Base-by-base conservation (phyloP, 53 echinoderm and acorn worm genomes). In the Patiria pectinifera region DNA sequence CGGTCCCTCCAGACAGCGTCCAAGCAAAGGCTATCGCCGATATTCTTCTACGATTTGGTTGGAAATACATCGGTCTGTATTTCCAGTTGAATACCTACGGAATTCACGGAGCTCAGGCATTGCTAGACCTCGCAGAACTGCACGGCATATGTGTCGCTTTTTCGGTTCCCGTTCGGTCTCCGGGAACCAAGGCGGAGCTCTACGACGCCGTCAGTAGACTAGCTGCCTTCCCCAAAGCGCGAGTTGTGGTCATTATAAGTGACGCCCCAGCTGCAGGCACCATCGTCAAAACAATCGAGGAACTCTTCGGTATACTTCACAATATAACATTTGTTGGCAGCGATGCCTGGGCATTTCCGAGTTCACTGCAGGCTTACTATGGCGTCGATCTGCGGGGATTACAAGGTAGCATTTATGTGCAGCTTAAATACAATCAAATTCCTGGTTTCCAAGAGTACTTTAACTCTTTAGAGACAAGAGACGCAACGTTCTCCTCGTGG, bases 1-100 rank as follows among this genome's bases (percentile, higher is more conserved):
- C 94, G 26, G 91, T 91, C 35, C 94, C 94, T 25, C 91, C 94
- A 2, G 94, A 94, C 48, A 84, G 69, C 59, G 71, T 94, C 43
- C 94, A 91, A 71, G 94, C 71, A 21, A 25, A 66, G 12, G 91
- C 94, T 19, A 94, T 94, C 19, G 80, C 84, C 10, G 94, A 94
- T 58, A 75, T 94, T 18, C 66, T 91, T 16, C 82, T 90, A 16
- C 58, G 79, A 4, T 94, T 80, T 59, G 86, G 71, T 8, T 94
- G 94, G 94, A 35, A 35, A 35, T 35, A 35, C 35, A 35, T 35
- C 35, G 35, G 35, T 35, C 35, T 35, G 35, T 35, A 35, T 35
- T 35, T 35, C 35, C 35, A 35, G 35, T 35, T 35, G 35, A 35
- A 35, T 35, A 35, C 35, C 82, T 94, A 94, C 85, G 91, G 94